These are phyloP conservation scores for Punctoribates punctum DNA, from an alignment of 2,888 invertebrate genomes.

Conservation along the genomic window DNA sequence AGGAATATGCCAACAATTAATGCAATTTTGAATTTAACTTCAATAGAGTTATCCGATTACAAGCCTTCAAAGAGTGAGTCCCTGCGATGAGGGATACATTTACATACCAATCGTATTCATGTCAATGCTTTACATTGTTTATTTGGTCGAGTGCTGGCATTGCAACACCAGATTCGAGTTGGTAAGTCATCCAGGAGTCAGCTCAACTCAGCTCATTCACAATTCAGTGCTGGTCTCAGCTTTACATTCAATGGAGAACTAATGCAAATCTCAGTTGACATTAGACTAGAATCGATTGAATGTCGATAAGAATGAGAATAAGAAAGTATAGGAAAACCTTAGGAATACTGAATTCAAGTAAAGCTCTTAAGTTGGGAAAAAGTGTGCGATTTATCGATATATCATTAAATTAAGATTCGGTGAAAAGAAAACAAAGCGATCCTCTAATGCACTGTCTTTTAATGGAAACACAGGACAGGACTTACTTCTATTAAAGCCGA, in stretches of 20 bases:
- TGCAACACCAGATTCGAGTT: slow-evolving; percentile 70
- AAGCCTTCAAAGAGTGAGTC: slow-evolving; percentile 59
- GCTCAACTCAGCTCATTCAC: background rate
- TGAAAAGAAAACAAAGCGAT: background rate
- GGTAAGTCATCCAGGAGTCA: slow-evolving; percentile 25
- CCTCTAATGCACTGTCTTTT: too few relatives aligned
- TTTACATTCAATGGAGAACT: too few relatives aligned
- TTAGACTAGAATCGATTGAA: too few relatives aligned
- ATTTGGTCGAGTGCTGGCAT: slow-evolving; percentile 78
- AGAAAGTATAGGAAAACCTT: too few relatives aligned
- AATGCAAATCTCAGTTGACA: too few relatives aligned
- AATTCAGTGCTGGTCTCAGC: background rate
- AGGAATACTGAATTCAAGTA: too few relatives aligned
- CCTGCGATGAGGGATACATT: slow-evolving; percentile 75
- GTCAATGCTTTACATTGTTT: slow-evolving; percentile 71
- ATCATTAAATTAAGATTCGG: slow-evolving; percentile 13
- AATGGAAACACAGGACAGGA: background rate
- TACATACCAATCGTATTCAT: slow-evolving; percentile 77
- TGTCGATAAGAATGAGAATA: too few relatives aligned
- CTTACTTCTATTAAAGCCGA: background rate
- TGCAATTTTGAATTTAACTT: background rate
- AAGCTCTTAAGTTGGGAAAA: too few relatives aligned
- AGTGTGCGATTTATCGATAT: background rate
- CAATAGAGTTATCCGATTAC: slow-evolving; percentile 56
- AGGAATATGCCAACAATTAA: background rate